A percentile compares a stretch with the other conserved stretches of the same genome.
Evolutionary conservation across 2,113 vertebrate genomes (phyloP).

Genomic region (Apeltes quadracus): DNA sequence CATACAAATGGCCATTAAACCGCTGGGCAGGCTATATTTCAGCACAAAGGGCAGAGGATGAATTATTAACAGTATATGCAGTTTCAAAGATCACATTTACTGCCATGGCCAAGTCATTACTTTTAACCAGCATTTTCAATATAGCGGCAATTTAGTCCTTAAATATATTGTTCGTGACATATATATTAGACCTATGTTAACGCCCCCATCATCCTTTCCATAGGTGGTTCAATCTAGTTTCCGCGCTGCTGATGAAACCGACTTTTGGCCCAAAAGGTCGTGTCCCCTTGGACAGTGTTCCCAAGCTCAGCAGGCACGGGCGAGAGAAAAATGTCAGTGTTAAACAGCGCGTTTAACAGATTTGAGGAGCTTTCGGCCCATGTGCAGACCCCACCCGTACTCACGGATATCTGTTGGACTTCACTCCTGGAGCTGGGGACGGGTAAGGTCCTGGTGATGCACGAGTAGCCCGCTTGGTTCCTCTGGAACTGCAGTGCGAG

Average conservation of each 20-base stretch:
- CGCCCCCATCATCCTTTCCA: slow-evolving; percentile 7
- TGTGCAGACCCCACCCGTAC: slow-evolving; percentile 23
- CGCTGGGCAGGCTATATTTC: slow-evolving; percentile 35
- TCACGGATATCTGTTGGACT: slow-evolving; percentile 81
- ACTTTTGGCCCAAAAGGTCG: slow-evolving; percentile 17
- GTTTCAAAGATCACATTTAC: slow-evolving; percentile 50
- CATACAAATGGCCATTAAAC: slow-evolving; percentile 50
- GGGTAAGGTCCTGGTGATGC: slow-evolving; percentile 73
- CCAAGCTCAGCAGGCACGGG: not conserved
- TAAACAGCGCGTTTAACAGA: not conserved
- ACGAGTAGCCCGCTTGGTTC: slow-evolving; percentile 67
- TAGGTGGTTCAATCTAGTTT: slow-evolving; percentile 18
- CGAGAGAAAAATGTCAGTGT: not conserved
- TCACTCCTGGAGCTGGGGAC: slow-evolving; percentile 78
- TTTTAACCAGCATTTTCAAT: slow-evolving; percentile 21
- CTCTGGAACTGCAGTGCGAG: slow-evolving; percentile 67
- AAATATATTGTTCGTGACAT: slow-evolving; percentile 15
- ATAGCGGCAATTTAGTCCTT: not conserved
- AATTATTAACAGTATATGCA: slow-evolving; percentile 43
- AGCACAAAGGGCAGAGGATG: slow-evolving; percentile 55
- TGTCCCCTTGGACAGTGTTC: not conserved
- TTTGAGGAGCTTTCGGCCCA: not conserved
- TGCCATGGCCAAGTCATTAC: slow-evolving; percentile 28
- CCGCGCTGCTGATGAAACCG: slow-evolving; percentile 14
- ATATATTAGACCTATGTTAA: slow-evolving; percentile 28